Conservation (phyloP, 2,113 vertebrate species). For the Podilymbus podiceps region DNA sequence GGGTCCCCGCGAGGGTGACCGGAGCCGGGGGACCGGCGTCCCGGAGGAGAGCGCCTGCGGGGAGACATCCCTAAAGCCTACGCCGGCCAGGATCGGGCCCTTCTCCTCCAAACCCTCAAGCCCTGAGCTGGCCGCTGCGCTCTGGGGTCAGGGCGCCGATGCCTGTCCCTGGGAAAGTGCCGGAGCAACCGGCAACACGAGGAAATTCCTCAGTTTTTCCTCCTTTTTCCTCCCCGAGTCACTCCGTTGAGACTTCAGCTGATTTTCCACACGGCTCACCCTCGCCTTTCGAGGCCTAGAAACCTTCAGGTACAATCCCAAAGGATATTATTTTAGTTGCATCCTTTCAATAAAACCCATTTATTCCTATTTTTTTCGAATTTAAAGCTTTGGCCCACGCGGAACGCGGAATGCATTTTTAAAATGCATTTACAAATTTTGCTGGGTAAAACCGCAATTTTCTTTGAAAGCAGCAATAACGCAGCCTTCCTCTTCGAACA, state of each 20-base stretch:
- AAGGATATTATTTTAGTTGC: background rate
- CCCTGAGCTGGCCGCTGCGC: background rate
- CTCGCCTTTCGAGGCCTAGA: background rate
- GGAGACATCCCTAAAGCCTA: background rate
- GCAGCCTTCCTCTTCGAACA: background rate
- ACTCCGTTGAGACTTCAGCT: background rate
- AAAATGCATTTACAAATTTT: background rate
- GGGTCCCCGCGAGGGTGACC: background rate
- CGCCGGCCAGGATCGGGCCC: accelerated
- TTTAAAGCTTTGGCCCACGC: background rate
- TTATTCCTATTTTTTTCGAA: background rate
- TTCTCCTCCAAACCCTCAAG: background rate
- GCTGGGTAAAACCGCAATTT: background rate
- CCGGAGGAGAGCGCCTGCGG: background rate
- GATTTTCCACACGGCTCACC: background rate
- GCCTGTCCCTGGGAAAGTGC: background rate
- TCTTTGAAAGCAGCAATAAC: background rate
- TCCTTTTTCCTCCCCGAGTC: background rate
- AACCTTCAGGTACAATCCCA: background rate
- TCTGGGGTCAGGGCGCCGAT: background rate
- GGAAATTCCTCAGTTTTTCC: background rate
- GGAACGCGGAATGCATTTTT: background rate
- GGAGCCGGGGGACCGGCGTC: accelerated
- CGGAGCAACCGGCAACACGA: background rate
- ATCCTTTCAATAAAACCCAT: background rate